phyloP scores from a whole-genome alignment of 2,888 invertebrate species.

The Leptothorax acervorum region DNA sequence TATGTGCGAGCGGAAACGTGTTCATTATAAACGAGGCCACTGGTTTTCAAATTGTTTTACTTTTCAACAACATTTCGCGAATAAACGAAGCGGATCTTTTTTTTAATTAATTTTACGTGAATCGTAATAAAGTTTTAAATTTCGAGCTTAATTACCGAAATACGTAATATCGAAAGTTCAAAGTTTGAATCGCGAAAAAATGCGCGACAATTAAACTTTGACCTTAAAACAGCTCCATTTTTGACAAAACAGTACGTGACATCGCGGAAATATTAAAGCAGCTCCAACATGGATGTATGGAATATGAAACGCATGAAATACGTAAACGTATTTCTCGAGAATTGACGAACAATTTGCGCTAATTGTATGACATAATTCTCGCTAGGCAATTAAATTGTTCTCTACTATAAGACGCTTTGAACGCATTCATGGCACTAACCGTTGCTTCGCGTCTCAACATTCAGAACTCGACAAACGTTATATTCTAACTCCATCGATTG shows the following conservation, averaged over 20 bases:
- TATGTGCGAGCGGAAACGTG: background rate
- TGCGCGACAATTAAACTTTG: constrained; percentile 14
- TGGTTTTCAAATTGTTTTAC: background rate
- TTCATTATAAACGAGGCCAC: background rate
- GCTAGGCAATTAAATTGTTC: background rate
- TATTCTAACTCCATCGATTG: background rate
- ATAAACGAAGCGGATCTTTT: constrained; percentile 2
- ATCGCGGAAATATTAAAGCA: background rate
- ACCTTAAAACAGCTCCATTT: constrained; percentile 14
- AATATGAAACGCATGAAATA: background rate
- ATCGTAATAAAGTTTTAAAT: background rate
- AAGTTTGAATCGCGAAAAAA: constrained; percentile 3
- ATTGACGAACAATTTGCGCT: background rate
- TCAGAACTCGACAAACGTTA: background rate
- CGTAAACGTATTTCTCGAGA: background rate
- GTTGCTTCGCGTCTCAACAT: background rate
- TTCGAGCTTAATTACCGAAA: background rate
- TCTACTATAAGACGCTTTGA: constrained; percentile 10
- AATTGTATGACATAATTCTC: background rate
- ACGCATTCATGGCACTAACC: background rate
- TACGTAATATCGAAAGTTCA: background rate
- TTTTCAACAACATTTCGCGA: background rate
- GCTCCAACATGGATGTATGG: background rate
- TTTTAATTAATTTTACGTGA: too few species aligned
- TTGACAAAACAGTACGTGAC: background rate